phyloP scores from a whole-genome alignment of 2,888 invertebrate genomes.

The Chironomus riparius region DNA sequence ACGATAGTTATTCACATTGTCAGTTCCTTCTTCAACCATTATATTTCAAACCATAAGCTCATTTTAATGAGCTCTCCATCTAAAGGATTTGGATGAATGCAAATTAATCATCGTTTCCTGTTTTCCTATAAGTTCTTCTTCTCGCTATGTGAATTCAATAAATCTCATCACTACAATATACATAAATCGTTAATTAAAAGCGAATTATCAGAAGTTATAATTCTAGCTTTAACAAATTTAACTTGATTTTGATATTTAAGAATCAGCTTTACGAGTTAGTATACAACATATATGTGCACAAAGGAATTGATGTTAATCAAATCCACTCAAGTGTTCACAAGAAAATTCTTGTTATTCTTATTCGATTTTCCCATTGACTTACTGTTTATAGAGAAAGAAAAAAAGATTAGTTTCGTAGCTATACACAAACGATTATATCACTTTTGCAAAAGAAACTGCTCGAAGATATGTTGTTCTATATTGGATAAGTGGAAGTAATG shows the following conservation, averaged over 20 bases:
- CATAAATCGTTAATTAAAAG: neutral
- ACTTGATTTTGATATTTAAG: neutral
- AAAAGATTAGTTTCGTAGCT: neutral
- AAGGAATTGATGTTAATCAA: constrained; percentile 12
- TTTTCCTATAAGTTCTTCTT: neutral
- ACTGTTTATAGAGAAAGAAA: neutral
- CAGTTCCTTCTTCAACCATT: neutral
- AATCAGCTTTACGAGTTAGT: neutral
- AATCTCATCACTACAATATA: neutral
- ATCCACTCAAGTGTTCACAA: neutral
- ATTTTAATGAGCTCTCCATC: neutral
- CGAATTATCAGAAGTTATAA: neutral
- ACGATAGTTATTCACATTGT: neutral
- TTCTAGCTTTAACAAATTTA: neutral
- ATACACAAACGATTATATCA: neutral
- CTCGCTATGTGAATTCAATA: neutral
- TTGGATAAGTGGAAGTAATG: neutral
- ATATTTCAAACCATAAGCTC: neutral
- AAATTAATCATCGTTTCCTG: neutral
- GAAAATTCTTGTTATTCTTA: neutral
- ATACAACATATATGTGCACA: neutral
- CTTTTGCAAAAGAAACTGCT: neutral
- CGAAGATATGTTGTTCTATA: neutral
- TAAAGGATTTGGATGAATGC: neutral
- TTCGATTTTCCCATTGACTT: neutral